Percentiles rank a stretch among this genome's conserved stretches.
phyloP scores from a whole-genome alignment of 2,113 vertebrate genomes.

The Pomatostomus ruficeps region DNA sequence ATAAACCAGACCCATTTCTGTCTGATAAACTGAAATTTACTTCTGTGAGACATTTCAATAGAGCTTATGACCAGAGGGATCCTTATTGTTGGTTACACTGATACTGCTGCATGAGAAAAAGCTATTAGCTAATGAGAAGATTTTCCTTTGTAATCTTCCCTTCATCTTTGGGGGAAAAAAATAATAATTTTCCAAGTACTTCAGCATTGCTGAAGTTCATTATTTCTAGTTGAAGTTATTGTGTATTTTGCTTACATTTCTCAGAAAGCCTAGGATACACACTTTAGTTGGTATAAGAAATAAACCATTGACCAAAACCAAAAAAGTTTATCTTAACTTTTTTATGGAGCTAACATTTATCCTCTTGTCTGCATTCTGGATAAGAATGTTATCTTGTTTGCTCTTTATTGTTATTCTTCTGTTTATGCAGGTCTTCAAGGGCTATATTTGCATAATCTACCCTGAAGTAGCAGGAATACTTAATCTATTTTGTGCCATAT shows the following conservation, averaged over 20 bases:
- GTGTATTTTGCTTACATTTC: not conserved
- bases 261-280: not conserved
- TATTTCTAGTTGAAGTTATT: not conserved
- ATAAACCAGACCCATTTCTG: not conserved
- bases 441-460: conserved; percentile 28
- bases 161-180: not conserved
- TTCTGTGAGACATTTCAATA: not conserved
- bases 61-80: not conserved
- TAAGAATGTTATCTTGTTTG: not conserved
- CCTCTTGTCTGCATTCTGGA: not conserved
- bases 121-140: conserved; percentile 2
- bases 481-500: not conserved
- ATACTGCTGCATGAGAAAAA: not conserved
- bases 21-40: not conserved
- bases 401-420: not conserved
- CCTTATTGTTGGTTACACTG: not conserved
- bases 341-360: conserved; percentile 9
- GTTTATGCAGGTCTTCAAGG: conserved; percentile 17
- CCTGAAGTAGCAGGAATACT: not conserved
- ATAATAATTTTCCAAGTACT: not conserved
- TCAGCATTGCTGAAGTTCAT: not conserved
- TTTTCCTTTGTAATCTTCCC: not conserved
- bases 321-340: not conserved
- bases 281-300: not conserved
- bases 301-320: not conserved